Base-by-base conservation (phyloP, 2,888 invertebrate genomes). In the Julus scandinavius region DNA sequence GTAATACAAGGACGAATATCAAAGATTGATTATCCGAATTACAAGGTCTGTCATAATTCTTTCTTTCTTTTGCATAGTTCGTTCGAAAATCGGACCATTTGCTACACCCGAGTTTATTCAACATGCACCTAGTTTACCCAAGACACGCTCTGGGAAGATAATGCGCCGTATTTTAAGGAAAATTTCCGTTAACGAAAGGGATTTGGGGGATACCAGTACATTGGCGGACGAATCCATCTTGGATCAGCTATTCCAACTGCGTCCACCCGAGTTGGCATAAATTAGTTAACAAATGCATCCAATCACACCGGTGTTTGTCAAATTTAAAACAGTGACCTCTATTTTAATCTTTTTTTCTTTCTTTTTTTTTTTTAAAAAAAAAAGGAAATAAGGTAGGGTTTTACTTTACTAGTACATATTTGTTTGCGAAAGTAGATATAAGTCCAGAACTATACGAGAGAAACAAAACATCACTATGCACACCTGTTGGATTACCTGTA, bases 101-200 rank as follows among this genome's bases (percentile, higher is more conserved):
- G 99, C 99, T 0, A 95, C 96, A 91, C 99, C 99, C 0, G 99
- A 99, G 92, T 95, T 96, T 63, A 95, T 99, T 89, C 99, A 99
- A 90, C 95, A 97, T 92, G 98, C 99, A 0, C 97, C 98, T 0
- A 96, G 96, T 0, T 93, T 99, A 90, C 99, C 99, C 0, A 99
- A 99, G 93, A 99, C 99, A 0, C 94, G 99, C 86, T 99, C 99
- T 0, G 99, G 99, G 1, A 99, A 99, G 93, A 99, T 99, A 89
- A 99, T 99, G 97, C 94, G 99, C 89, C 94, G 99, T 90, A 96
- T 99, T 89, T 93, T 99, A 89, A 94, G 98, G 90, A 98, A 99
- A 93, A 95, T 99, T 17, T 99, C 99, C 0, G 93, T 96, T 2
- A 97, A 97, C 72, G 98, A 99, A 92, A 93, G 93, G 86, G 95